phyloP scores from a whole-genome alignment of 2,797 vertebrate species.

The Siniperca undulata region DNA sequence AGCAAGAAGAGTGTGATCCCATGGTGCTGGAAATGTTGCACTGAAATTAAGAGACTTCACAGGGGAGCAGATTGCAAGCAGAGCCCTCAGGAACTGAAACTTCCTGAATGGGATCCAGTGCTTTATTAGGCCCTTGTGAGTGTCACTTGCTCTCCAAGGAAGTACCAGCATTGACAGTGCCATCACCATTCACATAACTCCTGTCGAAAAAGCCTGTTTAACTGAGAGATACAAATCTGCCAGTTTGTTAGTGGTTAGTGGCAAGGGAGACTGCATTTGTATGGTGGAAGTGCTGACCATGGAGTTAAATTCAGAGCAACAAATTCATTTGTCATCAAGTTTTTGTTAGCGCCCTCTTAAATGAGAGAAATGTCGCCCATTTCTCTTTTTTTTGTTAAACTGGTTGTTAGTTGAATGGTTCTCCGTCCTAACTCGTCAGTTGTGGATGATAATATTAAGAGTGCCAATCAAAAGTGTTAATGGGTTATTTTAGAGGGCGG shows the following conservation, averaged over 20 bases:
- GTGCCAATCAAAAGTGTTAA: background rate
- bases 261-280: background rate
- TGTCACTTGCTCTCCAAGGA: constrained; percentile 53
- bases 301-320: background rate
- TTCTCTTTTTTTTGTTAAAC: background rate
- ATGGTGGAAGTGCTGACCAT: background rate
- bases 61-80: constrained; percentile 68
- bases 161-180: constrained; percentile 19
- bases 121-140: constrained; percentile 58
- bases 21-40: constrained; percentile 58
- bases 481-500: background rate
- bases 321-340: background rate
- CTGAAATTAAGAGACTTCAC: constrained; percentile 65
- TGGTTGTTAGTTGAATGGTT: background rate
- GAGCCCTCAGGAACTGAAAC: constrained; percentile 55
- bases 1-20: constrained; percentile 57
- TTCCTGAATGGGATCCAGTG: constrained; percentile 55
- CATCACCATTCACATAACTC: constrained; percentile 34
- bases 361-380: background rate
- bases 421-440: background rate
- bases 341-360: background rate
- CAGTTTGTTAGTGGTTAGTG: background rate
- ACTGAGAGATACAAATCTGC: constrained; percentile 22
- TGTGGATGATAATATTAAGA: background rate
- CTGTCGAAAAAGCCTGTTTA: constrained; percentile 1